A percentile compares a stretch with the other conserved stretches of the same genome.
These are phyloP conservation scores for Drosophila sucinea DNA, from an alignment of 1,140 invertebrate genomes.

Conservation along the genomic window DNA sequence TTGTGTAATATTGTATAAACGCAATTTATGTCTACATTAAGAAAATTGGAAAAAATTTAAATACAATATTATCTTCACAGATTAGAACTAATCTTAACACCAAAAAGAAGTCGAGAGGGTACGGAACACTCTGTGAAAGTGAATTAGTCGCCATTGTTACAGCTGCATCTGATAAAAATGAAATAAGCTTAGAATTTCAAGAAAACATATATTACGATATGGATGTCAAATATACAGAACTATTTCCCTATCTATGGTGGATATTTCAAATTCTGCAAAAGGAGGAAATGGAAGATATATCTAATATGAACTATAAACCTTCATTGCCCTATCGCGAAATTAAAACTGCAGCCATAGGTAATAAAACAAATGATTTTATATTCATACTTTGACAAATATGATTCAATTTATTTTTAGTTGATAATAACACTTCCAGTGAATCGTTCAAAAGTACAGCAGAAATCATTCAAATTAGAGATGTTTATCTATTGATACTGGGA, in stretches of 20 bases:
- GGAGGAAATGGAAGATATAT: slow-evolving; percentile 30
- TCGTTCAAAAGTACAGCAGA: background rate
- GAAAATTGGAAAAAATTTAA: background rate
- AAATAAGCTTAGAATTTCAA: background rate
- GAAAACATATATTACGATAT: background rate
- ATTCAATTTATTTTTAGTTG: background rate
- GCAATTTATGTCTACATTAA: too few relatives aligned
- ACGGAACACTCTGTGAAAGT: slow-evolving; percentile 29
- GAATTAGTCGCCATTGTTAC: slow-evolving; percentile 39
- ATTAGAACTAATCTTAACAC: background rate
- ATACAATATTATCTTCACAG: background rate
- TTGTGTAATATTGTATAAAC: too few relatives aligned
- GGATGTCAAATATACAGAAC: slow-evolving; percentile 12
- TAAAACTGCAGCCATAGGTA: slow-evolving; percentile 36
- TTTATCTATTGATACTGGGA: background rate
- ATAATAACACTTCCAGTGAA: background rate
- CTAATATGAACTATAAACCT: slow-evolving; percentile 23
- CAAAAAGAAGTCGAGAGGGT: slow-evolving; percentile 25
- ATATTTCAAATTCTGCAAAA: slow-evolving; percentile 44
- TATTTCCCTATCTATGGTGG: slow-evolving; percentile 35
- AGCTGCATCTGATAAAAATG: background rate
- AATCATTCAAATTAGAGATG: background rate
- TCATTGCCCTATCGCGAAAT: slow-evolving; percentile 40
- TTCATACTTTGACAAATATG: background rate
- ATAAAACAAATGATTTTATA: background rate